These are phyloP conservation scores for Cydia pomonella DNA, from an alignment of 1,140 invertebrate genomes.

Conservation along the genomic window DNA sequence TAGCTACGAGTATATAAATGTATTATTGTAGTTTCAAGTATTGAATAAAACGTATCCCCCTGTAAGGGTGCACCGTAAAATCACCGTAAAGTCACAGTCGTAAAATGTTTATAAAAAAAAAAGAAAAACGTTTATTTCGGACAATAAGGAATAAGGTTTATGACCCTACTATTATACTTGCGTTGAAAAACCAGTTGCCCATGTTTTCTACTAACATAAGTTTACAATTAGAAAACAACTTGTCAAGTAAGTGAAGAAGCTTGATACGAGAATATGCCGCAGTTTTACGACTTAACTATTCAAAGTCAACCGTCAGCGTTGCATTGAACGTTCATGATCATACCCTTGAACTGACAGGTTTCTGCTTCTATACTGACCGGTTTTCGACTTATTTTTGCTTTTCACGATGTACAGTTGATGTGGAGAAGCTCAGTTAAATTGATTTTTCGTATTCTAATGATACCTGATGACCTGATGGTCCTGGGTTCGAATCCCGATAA, in stretches of 20 bases:
- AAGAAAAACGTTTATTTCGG: too few species aligned
- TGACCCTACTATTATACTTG: too few species aligned
- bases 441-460: background rate
- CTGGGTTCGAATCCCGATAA: too few species aligned
- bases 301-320: background rate
- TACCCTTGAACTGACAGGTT: slow-evolving; percentile 22
- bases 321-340: slow-evolving; percentile 24
- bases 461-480: too few species aligned
- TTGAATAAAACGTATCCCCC: too few species aligned
- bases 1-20: too few species aligned
- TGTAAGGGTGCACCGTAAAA: too few species aligned
- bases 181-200: background rate
- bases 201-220: background rate
- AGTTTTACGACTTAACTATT: background rate
- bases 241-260: slow-evolving; percentile 2
- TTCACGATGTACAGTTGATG: background rate
- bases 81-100: too few species aligned
- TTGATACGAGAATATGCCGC: background rate
- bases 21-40: too few species aligned
- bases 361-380: background rate
- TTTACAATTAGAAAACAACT: background rate
- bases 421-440: background rate
- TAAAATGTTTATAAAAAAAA: too few species aligned
- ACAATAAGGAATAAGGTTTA: too few species aligned
- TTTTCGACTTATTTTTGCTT: background rate